Base-by-base conservation (phyloP, 2,797 vertebrate species). In the Pangasius djambal region DNA sequence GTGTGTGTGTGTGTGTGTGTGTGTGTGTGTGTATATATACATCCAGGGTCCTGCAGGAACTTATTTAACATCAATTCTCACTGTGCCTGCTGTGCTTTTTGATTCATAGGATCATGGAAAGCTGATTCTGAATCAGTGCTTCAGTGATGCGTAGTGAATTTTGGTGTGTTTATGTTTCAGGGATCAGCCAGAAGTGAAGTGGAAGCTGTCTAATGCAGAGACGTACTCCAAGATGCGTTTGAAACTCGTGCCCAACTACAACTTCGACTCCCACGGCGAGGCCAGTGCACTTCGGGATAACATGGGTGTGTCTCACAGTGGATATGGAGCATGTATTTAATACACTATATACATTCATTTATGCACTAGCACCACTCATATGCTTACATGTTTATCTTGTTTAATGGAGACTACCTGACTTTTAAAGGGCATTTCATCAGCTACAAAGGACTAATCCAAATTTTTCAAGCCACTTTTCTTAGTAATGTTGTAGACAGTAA, bases 201-300 rank as follows among this genome's bases (percentile, higher is more conserved):
- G 97, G 97, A 99, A 98, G 91, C 88, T 99, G 86, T 99, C 99
- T 0, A 96, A 92, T 0, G 98, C 97, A 0, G 99, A 99, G 95
- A 99, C 98, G 0, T 99, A 99, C 91, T 99, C 98, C 4, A 96
- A 98, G 79, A 99, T 99, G 99, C 96, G 99, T 57, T 95, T 99
- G 70, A 99, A 99, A 92, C 95, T 99, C 81, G 97, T 99, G 50
- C 98, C 98, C 91, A 98, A 99, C 95, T 96, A 97, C 92, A 96
- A 96, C 91, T 97, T 97, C 0, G 97, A 98, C 92, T 89, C 96
- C 6, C 98, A 99, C 92, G 70, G 85, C 63, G 99, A 99, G 89
- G 98, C 99, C 93, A 99, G 98, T 0, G 99, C 99, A 28, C 95
- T 97, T 0, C 94, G 99, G 1, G 99, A 99, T 95, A 99, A 99